Base-by-base conservation (phyloP, 1,140 invertebrate species). In the Papilio polytes region DNA sequence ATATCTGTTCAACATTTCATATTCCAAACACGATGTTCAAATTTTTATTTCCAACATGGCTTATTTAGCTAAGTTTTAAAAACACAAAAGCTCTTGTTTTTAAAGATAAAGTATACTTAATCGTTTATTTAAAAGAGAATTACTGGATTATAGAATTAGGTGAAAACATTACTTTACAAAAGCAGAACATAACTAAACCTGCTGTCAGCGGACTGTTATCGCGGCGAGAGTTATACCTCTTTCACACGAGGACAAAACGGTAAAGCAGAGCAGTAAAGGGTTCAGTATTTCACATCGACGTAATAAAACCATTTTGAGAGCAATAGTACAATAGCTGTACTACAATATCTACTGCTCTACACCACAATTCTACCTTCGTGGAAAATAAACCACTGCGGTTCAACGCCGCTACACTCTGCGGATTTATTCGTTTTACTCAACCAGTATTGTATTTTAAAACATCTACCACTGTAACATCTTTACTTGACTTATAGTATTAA, bases 171-270 rank as follows among this genome's bases (percentile, higher is more conserved):
- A 70, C 4, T 70, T 70, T 31, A 70, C 13, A 70, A 70, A 31
- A 70, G 22, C 63, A 70, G 63, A 70, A 26, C 63, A 70, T 70
- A 70, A 70, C 63, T 70, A 70, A 70, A 70, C 63, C 26, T 26
- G 59, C 22, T 70, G 63, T 70, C 63, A 31, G 63, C 63, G 63
- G 63, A 8, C 63, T 31, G 63, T 70, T 70, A 70, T 70, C 63
- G 63, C 63, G 26, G 26, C 15, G 22, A 8, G 63, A 56, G 53
- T 56, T 56, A 56, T 56, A 18, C 53, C n/a, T n/a, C 18, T 56
- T 56, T 20, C 53, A 56, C 53, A 56, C 53, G n/a, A 56, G 53
- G 53, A 18, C 7, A 56, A n/a, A 8, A 18, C 18, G 8, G 6
- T 56, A 6, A 56, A 18, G 53, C n/a, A 56, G 53, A 20, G 53